Conservation (phyloP, 2,113 vertebrate species). For the Ginglymostoma cirratum region DNA sequence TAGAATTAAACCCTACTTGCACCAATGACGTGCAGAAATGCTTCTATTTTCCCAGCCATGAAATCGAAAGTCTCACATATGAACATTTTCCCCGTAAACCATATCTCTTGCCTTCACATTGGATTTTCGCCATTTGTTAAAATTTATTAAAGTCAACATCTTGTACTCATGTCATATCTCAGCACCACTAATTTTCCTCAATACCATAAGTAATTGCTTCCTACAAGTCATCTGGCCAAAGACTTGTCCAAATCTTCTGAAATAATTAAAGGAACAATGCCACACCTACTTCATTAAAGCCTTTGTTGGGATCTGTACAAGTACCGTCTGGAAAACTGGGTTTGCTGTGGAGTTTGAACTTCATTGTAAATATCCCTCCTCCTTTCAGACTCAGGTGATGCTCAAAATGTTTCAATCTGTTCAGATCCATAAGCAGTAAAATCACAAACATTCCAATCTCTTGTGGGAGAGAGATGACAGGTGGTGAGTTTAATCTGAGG, state of each 20-base stretch:
- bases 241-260: not conserved
- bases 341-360: not conserved
- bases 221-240: not conserved
- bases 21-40: not conserved
- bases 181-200: not conserved
- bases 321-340: not conserved
- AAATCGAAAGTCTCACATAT: not conserved
- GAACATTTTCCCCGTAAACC: too few relatives aligned
- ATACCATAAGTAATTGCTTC: not conserved
- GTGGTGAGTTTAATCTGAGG: too few relatives aligned
- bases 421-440: not conserved
- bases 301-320: not conserved
- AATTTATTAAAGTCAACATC: not conserved
- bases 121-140: not conserved
- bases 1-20: not conserved
- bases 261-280: not conserved
- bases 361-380: not conserved
- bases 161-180: not conserved
- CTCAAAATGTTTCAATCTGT: not conserved
- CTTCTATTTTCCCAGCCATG: not conserved
- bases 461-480: too few relatives aligned
- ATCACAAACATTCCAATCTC: too few relatives aligned
- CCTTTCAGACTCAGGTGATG: not conserved
- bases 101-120: not conserved
- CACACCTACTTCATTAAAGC: not conserved